Conservation (phyloP, 2,113 vertebrate species). For the Ciconia boyciana region DNA sequence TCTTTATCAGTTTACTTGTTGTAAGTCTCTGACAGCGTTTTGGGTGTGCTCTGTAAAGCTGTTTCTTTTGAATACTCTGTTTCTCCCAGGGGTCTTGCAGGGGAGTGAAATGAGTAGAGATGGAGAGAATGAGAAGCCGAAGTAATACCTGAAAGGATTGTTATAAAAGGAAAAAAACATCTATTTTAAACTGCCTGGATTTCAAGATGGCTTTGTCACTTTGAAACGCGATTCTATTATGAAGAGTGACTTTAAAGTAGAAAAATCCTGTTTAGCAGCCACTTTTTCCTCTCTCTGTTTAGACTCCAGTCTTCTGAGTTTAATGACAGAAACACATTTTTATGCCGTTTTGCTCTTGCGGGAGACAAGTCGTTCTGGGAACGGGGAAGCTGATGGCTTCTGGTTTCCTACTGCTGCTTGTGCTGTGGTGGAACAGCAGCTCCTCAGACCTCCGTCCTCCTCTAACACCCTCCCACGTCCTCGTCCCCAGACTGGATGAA, state of each 20-base stretch:
- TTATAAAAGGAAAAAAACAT: not conserved
- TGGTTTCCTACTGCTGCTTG: not conserved
- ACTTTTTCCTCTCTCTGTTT: not conserved
- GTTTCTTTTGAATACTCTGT: not conserved
- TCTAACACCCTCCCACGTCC: not conserved
- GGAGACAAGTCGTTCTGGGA: not conserved
- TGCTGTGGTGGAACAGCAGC: not conserved
- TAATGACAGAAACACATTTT: not conserved
- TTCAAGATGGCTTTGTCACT: not conserved
- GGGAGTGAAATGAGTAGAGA: not conserved
- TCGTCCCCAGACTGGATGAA: rapidly evolving
- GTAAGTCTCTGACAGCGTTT: not conserved
- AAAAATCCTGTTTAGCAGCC: not conserved
- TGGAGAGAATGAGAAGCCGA: not conserved
- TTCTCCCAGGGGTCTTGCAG: not conserved
- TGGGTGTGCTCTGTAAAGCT: not conserved
- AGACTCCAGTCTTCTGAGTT: not conserved
- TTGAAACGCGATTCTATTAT: rapidly evolving
- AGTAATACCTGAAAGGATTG: not conserved
- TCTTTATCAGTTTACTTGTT: rapidly evolving
- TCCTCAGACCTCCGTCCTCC: not conserved
- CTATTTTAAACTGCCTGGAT: not conserved
- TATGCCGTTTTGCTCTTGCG: not conserved
- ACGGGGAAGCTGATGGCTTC: not conserved
- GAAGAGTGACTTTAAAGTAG: not conserved